Percentiles rank a stretch among this genome's conserved stretches.
Conservation (phyloP, 92 coral and sea anemone genomes). For the Zoanthus gigantus region DNA sequence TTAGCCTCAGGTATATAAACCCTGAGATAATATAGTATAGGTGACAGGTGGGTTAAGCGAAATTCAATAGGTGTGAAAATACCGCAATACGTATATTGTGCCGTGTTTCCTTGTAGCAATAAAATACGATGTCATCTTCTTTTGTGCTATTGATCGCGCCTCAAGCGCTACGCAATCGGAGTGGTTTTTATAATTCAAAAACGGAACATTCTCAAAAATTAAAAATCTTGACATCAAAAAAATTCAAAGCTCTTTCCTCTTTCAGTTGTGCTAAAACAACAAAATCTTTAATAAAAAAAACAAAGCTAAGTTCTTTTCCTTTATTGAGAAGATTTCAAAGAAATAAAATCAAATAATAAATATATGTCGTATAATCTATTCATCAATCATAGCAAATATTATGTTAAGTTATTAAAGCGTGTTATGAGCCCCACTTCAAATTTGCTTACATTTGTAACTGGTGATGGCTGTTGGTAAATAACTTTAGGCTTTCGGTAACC, state of each 20-base stretch:
- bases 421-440: not conserved
- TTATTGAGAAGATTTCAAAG: not conserved
- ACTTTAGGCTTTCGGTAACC: too few relatives aligned
- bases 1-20: not conserved
- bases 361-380: not conserved
- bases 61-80: slow-evolving; percentile 33
- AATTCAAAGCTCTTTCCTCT: not conserved
- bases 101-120: slow-evolving; percentile 1
- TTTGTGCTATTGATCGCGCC: not conserved
- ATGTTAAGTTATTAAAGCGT: not conserved
- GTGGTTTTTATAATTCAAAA: too few relatives aligned
- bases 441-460: not conserved
- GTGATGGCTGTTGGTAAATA: not conserved
- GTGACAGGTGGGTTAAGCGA: slow-evolving; percentile 17
- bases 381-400: not conserved
- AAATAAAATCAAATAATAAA: not conserved
- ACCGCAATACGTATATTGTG: not conserved
- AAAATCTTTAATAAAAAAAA: not conserved
- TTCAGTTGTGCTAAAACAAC: not conserved
- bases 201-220: too few relatives aligned
- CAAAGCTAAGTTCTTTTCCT: not conserved
- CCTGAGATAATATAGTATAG: slow-evolving; percentile 5
- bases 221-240: not conserved
- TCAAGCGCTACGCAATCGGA: not conserved
- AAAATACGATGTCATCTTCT: too few relatives aligned